phyloP scores from a whole-genome alignment of 2,113 vertebrate genomes.

The Nanger granti region DNA sequence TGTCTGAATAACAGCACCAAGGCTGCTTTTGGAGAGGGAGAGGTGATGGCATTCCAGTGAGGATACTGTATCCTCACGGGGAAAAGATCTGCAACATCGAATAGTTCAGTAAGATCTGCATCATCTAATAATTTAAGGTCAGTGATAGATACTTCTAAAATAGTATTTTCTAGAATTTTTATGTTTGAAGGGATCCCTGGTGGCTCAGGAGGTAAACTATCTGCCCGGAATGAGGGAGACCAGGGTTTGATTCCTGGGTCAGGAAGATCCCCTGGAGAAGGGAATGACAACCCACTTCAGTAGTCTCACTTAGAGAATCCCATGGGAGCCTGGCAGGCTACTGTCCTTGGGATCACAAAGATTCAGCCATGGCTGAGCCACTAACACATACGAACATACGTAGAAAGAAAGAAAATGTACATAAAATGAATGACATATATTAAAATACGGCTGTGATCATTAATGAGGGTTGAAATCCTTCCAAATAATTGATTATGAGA shows the following conservation, averaged over 20 bases:
- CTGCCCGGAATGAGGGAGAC: background rate
- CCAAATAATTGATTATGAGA: background rate
- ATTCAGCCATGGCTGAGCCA: background rate
- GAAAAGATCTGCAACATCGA: background rate
- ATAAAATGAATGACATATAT: background rate
- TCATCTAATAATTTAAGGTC: background rate
- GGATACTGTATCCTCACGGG: background rate
- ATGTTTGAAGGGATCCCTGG: background rate
- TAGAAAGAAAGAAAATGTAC: background rate
- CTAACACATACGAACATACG: background rate
- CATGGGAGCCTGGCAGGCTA: background rate
- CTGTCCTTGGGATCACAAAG: background rate
- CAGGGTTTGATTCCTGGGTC: background rate
- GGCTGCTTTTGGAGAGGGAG: background rate
- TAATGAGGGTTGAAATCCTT: background rate
- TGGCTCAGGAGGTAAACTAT: background rate
- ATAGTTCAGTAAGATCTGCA: background rate
- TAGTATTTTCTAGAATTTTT: background rate
- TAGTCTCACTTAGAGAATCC: background rate
- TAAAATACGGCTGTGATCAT: background rate
- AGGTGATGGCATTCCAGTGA: background rate
- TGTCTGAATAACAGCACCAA: background rate
- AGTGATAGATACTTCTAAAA: background rate
- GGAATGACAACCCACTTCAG: background rate
- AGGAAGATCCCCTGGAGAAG: background rate